Conservation (phyloP, 2,888 invertebrate genomes). For the Platypus cylindrus region DNA sequence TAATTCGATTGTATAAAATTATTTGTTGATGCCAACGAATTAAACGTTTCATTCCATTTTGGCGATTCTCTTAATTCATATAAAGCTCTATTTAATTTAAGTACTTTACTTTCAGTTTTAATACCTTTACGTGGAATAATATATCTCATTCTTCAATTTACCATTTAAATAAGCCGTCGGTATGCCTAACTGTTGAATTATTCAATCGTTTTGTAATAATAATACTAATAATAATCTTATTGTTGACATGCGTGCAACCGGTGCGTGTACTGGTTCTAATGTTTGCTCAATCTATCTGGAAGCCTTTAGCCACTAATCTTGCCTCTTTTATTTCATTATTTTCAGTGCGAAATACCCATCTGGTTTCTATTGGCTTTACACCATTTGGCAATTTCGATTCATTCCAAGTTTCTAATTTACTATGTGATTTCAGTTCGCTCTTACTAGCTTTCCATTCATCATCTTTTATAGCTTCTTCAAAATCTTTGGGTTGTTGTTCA, state of each 20-base stretch:
- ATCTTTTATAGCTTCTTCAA: slow-evolving; percentile 3
- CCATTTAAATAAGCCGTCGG: slow-evolving; percentile 6
- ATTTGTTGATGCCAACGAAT: slow-evolving; percentile 10
- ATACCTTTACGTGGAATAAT: slow-evolving; percentile 11
- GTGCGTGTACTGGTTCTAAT: slow-evolving; percentile 10
- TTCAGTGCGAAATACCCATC: slow-evolving; percentile 8
- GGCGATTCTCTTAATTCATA: slow-evolving; percentile 12
- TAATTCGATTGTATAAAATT: slow-evolving; percentile 10
- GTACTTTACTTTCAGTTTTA: slow-evolving; percentile 4
- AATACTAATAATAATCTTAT: slow-evolving; percentile 9
- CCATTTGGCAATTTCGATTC: slow-evolving; percentile 2
- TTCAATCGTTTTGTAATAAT: slow-evolving; percentile 10
- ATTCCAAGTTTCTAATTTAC: slow-evolving; percentile 6
- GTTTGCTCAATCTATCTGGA: slow-evolving; percentile 14
- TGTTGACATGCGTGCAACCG: slow-evolving; percentile 11
- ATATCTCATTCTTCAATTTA: slow-evolving; percentile 5
- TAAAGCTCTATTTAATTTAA: slow-evolving; percentile 12
- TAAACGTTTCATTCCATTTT: slow-evolving; percentile 16
- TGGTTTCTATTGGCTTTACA: slow-evolving; percentile 8
- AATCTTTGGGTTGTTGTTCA: background rate
- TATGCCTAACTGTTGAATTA: slow-evolving; percentile 11
- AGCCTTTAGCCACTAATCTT: slow-evolving; percentile 15
- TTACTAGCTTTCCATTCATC: slow-evolving; percentile 4
- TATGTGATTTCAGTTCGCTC: slow-evolving; percentile 5
- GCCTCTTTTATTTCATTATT: slow-evolving; percentile 7